Base-by-base conservation (phyloP, 2,888 invertebrate genomes). In the Odontomyia ornata region DNA sequence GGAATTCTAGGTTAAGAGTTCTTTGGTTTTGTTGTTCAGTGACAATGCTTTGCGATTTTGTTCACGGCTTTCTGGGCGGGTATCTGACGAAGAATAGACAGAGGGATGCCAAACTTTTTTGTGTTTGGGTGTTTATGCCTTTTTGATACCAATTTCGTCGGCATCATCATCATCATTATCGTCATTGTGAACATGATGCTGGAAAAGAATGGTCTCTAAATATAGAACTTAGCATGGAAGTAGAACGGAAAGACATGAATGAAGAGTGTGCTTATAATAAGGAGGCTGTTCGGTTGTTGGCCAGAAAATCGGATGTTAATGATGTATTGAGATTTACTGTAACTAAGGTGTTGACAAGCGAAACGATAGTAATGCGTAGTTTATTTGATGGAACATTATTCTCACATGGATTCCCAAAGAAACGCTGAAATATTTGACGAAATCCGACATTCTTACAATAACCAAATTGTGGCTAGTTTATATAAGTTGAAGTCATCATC, bases 1-100 rank as follows among this genome's bases (percentile, higher is more conserved):
- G 3, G 64, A 28, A 27, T 64, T 28, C 9, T 28, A 64, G 64
- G 64, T 64, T 64, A 25, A 64, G 64, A 64, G 64, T 30, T 64
- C n/a, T 52, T 52, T n/a, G 52, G 52, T 15, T 52, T n/a, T n/a
- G n/a, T n/a, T 52, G 52, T 15, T 52, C 52, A 52, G 3, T 9
- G 9, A 5, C 36, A 52, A 52, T 52, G 52, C 52, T 52, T 52
- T 52, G 52, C 15, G 52, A 9, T 36, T 9, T 36, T 36, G 5
- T 3, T 36, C 36, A n/a, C n/a, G 3, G 9, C 36, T 36, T 36
- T 36, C 9, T 36, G 36, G 9, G 36, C 3, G 9, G 9, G 36
- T 36, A 9, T 36, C 3, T 3, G 9, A 36, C 9, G 36, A 52
- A 52, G 7, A 18, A 52, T 18, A 15, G 3, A 9, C 9, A 36